phyloP scores from a whole-genome alignment of 2,797 vertebrate species.

The Scleropages formosus region DNA sequence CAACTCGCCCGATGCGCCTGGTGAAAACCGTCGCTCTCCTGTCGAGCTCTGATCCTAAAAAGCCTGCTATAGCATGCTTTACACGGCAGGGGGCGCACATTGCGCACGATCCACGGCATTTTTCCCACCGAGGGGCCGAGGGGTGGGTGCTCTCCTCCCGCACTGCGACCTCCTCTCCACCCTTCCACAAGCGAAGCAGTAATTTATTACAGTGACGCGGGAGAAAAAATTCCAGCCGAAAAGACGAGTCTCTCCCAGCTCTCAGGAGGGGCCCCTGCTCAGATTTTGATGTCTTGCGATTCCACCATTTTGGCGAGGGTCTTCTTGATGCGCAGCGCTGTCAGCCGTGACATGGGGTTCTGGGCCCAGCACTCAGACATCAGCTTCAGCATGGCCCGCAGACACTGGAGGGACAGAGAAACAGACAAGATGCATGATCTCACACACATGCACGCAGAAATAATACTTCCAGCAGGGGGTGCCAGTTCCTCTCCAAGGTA shows the following conservation, averaged over 20 bases:
- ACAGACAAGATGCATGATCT: not conserved
- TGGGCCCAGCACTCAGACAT: slow-evolving; percentile 98
- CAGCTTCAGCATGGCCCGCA: slow-evolving; percentile 91
- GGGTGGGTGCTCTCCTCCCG: slow-evolving; percentile 14
- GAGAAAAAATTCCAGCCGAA: slow-evolving; percentile 11
- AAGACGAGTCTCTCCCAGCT: not conserved
- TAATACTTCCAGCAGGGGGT: not conserved
- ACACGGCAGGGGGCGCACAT: slow-evolving; percentile 8
- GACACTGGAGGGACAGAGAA: slow-evolving; percentile 68
- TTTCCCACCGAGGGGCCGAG: not conserved
- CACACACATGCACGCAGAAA: slow-evolving; percentile 5
- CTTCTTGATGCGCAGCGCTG: slow-evolving; percentile 94
- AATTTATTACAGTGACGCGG: slow-evolving; percentile 25
- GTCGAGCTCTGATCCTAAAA: not conserved
- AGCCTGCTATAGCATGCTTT: too few relatives aligned
- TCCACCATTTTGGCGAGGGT: slow-evolving; percentile 98
- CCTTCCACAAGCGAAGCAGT: slow-evolving; percentile 12
- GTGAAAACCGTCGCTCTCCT: not conserved
- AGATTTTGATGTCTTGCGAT: slow-evolving; percentile 97
- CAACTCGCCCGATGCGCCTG: not conserved
- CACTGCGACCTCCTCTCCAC: slow-evolving; percentile 26
- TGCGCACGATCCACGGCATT: not conserved
- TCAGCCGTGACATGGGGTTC: slow-evolving; percentile 93
- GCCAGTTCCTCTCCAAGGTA: not conserved
- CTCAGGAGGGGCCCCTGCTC: slow-evolving; percentile 49